phyloP scores from a whole-genome alignment of 2,113 vertebrate species.

The Alces alces region DNA sequence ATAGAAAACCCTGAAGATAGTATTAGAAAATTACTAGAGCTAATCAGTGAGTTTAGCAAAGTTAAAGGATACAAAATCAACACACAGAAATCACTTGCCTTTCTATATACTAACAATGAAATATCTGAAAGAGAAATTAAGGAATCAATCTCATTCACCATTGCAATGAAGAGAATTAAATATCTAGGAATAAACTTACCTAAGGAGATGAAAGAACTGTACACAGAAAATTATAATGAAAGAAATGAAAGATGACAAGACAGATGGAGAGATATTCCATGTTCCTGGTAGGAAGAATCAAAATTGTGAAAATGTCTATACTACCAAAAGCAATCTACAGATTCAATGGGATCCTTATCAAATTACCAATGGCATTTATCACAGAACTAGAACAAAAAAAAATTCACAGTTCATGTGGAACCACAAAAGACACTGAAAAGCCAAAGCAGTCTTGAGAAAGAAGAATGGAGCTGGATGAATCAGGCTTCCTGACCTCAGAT shows the following conservation, averaged over 20 bases:
- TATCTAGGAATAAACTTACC: neutral
- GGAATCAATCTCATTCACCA: neutral
- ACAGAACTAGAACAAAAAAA: neutral
- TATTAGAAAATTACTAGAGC: neutral
- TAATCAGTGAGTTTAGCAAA: neutral
- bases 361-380: neutral
- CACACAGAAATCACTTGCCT: neutral
- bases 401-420: neutral
- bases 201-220: neutral
- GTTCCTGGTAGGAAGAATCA: neutral
- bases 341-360: neutral
- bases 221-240: neutral
- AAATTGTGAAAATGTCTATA: neutral
- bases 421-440: neutral
- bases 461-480: neutral
- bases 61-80: neutral
- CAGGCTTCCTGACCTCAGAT: neutral
- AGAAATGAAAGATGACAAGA: neutral
- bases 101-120: neutral
- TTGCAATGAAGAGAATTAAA: neutral
- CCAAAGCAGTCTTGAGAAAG: neutral
- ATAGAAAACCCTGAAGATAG: neutral
- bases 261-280: neutral
- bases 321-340: neutral
- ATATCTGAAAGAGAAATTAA: neutral